Conservation (phyloP, 2,888 invertebrate species). For the Orthosia gracilis region DNA sequence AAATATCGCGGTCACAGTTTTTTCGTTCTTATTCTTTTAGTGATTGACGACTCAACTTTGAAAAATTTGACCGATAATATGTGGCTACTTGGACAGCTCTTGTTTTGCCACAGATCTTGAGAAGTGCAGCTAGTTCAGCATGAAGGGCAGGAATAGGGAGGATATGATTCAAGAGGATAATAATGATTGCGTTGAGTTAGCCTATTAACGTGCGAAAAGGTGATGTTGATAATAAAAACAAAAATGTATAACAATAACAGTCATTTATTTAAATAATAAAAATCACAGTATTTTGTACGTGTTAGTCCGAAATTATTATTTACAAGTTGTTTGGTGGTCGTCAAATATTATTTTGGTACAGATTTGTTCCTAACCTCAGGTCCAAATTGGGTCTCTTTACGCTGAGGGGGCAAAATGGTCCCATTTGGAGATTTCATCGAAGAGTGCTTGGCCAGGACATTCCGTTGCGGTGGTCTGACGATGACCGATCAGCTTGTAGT, state of each 20-base stretch:
- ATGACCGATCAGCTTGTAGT: conserved; percentile 93
- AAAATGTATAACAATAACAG: conserved; percentile 3
- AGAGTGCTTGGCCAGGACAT: conserved; percentile 93
- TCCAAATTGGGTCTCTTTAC: not conserved
- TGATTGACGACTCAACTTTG: no score
- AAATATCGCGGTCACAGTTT: no score
- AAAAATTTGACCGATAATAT: no score
- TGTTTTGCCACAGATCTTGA: no score
- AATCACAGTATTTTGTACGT: conserved; percentile 47
- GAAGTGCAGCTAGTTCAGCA: no score
- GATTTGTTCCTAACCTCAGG: not conserved
- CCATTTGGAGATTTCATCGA: conserved; percentile 92
- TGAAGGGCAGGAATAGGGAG: no score
- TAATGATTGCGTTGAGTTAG: no score
- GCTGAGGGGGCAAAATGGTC: conserved; percentile 73
- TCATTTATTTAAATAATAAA: conserved; percentile 26
- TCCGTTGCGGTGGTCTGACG: conserved; percentile 89
- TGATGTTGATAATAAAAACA: not conserved
- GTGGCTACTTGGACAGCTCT: no score
- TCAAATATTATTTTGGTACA: conserved; percentile 1
- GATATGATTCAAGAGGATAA: no score
- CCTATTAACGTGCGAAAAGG: no score
- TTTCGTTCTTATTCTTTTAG: no score
- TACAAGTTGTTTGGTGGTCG: conserved; percentile 19
- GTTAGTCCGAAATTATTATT: conserved; percentile 27